phyloP scores from a whole-genome alignment of 2,888 invertebrate genomes.

The Conomelus anceps region DNA sequence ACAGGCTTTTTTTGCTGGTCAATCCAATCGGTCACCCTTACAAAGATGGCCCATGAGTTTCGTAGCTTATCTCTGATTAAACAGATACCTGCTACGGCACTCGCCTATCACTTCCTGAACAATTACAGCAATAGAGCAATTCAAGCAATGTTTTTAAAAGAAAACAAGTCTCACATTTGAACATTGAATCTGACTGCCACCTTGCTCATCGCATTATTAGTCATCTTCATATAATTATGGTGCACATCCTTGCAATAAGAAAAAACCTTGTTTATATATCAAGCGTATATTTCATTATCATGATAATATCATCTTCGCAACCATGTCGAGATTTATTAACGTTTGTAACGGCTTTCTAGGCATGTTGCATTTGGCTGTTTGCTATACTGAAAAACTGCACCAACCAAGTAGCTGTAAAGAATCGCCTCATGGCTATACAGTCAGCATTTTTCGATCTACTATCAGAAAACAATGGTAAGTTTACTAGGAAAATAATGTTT shows the following conservation, averaged over 20 bases:
- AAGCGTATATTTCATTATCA: not conserved
- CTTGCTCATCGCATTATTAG: not conserved
- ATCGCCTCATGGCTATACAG: constrained; percentile 63
- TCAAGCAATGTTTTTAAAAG: too few species aligned
- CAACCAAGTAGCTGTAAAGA: constrained; percentile 59
- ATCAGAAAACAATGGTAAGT: constrained; percentile 79
- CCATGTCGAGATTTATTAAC: not conserved
- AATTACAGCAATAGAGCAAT: too few species aligned
- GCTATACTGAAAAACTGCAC: constrained; percentile 76
- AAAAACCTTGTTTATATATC: too few species aligned
- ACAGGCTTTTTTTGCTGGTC: too few species aligned
- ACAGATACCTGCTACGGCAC: too few species aligned
- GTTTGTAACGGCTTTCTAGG: constrained; percentile 46
- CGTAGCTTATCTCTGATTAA: too few species aligned
- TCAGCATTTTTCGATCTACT: constrained; percentile 79
- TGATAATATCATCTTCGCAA: not conserved
- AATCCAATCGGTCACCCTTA: too few species aligned
- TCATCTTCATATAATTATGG: not conserved
- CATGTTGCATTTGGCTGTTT: constrained; percentile 81
- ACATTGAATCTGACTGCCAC: too few species aligned
- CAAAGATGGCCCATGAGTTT: too few species aligned
- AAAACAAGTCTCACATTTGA: too few species aligned
- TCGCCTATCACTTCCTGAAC: too few species aligned
- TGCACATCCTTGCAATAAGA: not conserved
- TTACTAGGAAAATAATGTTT: not conserved